A percentile compares a stretch with the other conserved stretches of the same genome.
Evolutionary conservation across 2,797 vertebrate species (phyloP).

Genomic region (Poecilia velifera): DNA sequence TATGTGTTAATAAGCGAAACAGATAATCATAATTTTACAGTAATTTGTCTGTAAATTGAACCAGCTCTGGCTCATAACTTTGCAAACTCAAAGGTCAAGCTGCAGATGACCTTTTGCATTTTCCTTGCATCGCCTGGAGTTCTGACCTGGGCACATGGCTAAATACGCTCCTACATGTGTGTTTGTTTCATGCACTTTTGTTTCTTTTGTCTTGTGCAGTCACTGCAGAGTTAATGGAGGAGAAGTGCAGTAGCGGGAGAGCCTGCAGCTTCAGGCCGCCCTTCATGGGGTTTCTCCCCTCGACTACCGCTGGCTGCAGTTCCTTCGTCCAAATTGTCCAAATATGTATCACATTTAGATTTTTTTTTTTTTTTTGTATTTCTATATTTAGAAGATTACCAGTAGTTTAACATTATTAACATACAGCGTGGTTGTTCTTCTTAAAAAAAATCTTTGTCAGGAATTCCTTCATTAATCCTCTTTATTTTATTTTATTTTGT

Average conservation of each 20-base stretch:
- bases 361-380: not conserved
- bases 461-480: not conserved
- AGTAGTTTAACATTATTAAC: not conserved
- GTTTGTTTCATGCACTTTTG: not conserved
- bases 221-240: conserved; percentile 58
- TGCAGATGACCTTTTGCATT: conserved; percentile 43
- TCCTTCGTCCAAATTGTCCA: not conserved
- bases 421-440: not conserved
- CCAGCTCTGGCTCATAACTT: not conserved
- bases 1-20: not conserved
- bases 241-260: conserved; percentile 14
- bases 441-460: not conserved
- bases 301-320: not conserved
- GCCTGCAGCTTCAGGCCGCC: conserved; percentile 46
- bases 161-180: not conserved
- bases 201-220: conserved; percentile 4
- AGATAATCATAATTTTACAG: not conserved
- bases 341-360: not conserved
- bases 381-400: not conserved
- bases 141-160: not conserved
- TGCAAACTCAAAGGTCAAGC: conserved; percentile 60
- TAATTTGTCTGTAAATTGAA: not conserved
- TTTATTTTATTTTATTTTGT: too few species aligned
- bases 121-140: not conserved
- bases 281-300: not conserved